Evolutionary conservation across 2,113 vertebrate genomes (phyloP).

Genomic region (Suricata suricatta): DNA sequence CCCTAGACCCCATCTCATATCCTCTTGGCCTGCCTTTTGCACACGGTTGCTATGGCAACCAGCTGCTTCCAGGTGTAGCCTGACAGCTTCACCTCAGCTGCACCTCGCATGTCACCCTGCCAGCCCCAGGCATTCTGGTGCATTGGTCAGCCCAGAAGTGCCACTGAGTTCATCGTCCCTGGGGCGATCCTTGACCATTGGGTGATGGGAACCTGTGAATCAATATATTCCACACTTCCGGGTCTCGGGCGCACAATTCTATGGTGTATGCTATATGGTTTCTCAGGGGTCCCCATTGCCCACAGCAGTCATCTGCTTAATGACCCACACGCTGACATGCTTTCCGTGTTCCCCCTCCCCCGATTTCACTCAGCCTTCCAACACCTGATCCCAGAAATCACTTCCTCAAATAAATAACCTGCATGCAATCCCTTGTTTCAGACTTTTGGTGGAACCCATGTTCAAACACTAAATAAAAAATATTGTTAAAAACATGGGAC

Average conservation of each 20-base stretch:
- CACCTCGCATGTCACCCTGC: neutral
- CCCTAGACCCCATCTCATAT: neutral
- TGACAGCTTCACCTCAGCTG: neutral
- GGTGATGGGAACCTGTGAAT: neutral
- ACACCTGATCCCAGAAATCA: neutral
- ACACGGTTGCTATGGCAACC: constrained; percentile 41
- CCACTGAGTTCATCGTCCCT: neutral
- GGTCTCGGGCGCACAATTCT: neutral
- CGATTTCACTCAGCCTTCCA: neutral
- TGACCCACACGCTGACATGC: neutral
- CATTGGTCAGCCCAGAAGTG: neutral
- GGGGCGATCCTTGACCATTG: neutral
- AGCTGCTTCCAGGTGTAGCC: neutral
- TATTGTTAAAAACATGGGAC: neutral
- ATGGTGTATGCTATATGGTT: neutral
- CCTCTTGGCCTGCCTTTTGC: neutral
- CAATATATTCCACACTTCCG: neutral
- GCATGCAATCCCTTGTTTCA: neutral
- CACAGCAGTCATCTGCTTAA: neutral
- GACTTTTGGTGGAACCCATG: neutral
- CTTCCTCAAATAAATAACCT: neutral
- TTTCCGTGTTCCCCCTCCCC: neutral
- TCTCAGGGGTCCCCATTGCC: neutral
- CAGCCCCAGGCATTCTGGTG: neutral
- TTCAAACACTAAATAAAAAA: neutral